These are phyloP conservation scores for Muscicapa striata DNA, from an alignment of 2,797 vertebrate species.

Conservation along the genomic window DNA sequence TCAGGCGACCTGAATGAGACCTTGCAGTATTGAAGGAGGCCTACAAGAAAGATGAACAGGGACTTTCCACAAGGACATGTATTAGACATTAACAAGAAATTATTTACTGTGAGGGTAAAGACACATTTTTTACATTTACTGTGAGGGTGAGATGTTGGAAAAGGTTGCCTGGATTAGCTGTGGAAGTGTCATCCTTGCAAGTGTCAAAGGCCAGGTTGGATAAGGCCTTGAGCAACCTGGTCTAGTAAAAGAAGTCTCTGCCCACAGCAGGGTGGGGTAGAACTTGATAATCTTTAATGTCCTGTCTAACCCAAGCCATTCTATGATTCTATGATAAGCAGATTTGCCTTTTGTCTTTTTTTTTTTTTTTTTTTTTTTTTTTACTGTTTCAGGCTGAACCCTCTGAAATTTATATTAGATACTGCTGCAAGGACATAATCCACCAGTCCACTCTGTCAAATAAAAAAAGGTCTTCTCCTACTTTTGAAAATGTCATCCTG, in stretches of 20 bases:
- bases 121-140: neutral
- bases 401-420: neutral
- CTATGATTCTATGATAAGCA: neutral
- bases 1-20: neutral
- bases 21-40: neutral
- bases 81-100: neutral
- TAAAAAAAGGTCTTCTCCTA: neutral
- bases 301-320: neutral
- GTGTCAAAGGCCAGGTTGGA: neutral
- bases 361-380: neutral
- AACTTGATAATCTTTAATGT: neutral
- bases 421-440: neutral
- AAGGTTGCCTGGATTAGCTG: neutral
- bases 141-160: neutral
- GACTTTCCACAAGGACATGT: neutral
- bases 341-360: neutral
- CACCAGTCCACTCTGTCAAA: neutral
- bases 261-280: rapidly evolving
- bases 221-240: neutral
- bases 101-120: neutral
- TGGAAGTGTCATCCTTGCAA: neutral
- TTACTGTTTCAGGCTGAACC: neutral
- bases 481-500: neutral
- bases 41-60: neutral
- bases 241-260: neutral